Percentiles rank a stretch among this genome's conserved stretches.
Evolutionary conservation across 2,888 invertebrate species (phyloP).

Genomic region (Meloe dianella): DNA sequence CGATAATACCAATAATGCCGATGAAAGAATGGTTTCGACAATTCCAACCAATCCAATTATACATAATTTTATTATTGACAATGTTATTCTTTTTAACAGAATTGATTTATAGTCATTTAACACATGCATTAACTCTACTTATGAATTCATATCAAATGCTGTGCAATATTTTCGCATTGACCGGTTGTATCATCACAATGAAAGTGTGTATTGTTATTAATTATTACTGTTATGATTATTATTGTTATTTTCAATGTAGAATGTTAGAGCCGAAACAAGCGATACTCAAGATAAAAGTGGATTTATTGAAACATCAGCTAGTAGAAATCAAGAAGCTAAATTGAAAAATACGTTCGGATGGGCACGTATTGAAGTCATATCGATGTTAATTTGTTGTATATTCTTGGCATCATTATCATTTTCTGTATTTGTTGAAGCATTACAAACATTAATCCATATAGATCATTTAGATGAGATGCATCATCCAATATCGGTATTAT

Average conservation of each 20-base stretch:
- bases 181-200: constrained; percentile 78
- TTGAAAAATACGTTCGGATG: constrained; percentile 91
- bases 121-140: constrained; percentile 88
- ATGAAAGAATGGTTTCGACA: constrained; percentile 79
- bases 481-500: constrained; percentile 75
- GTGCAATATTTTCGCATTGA: constrained; percentile 87
- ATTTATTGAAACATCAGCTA: constrained; percentile 27
- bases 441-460: constrained; percentile 80
- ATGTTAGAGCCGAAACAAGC: constrained; percentile 11
- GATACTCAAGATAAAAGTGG: constrained; percentile 35
- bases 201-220: constrained; percentile 65
- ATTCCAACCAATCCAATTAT: constrained; percentile 76
- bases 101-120: constrained; percentile 84
- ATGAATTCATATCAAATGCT: constrained; percentile 95
- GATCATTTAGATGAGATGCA: constrained; percentile 76
- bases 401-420: constrained; percentile 84
- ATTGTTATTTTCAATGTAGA: background rate
- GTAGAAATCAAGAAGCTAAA: constrained; percentile 64
- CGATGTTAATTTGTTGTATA: constrained; percentile 80
- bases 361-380: constrained; percentile 88
- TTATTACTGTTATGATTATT: background rate
- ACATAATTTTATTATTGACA: constrained; percentile 75
- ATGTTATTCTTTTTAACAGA: constrained; percentile 80
- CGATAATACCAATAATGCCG: constrained; percentile 64
- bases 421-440: constrained; percentile 79